These are phyloP conservation scores for Pristionchus arcanus DNA, from an alignment of 2,888 invertebrate genomes.

Conservation along the genomic window DNA sequence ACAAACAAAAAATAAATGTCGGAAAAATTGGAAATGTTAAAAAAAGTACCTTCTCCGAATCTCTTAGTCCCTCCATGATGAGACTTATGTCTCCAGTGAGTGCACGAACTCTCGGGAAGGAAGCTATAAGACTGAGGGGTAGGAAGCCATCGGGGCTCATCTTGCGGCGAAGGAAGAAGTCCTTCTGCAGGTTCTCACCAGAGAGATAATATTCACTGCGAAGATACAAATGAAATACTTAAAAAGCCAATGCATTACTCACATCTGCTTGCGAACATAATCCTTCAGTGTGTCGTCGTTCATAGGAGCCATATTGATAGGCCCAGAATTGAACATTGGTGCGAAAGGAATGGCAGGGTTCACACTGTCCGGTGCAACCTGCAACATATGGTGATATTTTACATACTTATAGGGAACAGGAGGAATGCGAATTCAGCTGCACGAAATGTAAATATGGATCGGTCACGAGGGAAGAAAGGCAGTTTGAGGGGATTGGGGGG, in stretches of 20 bases:
- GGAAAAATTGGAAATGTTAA: neutral
- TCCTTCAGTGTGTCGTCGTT: constrained; percentile 76
- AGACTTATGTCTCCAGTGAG: constrained; percentile 90
- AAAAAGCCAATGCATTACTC: constrained; percentile 70
- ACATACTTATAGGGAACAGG: neutral
- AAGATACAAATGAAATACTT: too few relatives aligned
- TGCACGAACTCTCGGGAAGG: constrained; percentile 93
- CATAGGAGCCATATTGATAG: constrained; percentile 60
- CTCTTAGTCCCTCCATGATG: constrained; percentile 89
- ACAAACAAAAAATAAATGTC: neutral
- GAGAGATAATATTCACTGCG: constrained; percentile 98
- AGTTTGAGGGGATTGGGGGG: neutral
- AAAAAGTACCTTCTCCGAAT: constrained; percentile 87
- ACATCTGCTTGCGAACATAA: constrained; percentile 78
- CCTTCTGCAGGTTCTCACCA: constrained; percentile 93
- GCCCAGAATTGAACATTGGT: constrained; percentile 59
- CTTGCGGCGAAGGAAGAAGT: constrained; percentile 96
- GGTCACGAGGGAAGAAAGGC: neutral
- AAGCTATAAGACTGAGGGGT: constrained; percentile 93
- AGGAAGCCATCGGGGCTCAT: constrained; percentile 96
- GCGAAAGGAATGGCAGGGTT: constrained; percentile 70
- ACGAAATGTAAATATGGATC: too few relatives aligned
- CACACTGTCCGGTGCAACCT: constrained; percentile 58
- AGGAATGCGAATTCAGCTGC: too few relatives aligned
- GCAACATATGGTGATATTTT: neutral